These are phyloP conservation scores for Otis tarda DNA, from an alignment of 2,113 vertebrate species.

Conservation along the genomic window DNA sequence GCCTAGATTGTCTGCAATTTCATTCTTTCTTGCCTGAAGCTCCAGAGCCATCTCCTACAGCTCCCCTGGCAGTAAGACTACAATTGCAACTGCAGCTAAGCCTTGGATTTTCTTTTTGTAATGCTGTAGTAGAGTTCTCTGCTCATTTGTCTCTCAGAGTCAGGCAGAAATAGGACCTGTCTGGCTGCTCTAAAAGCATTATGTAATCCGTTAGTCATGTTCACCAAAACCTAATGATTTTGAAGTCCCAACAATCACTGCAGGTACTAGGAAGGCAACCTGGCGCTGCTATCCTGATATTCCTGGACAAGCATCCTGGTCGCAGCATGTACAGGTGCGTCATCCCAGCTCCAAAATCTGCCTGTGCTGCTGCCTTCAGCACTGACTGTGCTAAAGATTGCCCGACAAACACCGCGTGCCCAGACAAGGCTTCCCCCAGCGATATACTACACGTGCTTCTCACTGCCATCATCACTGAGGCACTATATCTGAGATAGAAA, in stretches of 20 bases:
- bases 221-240: not conserved
- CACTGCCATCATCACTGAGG: no score
- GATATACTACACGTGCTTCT: not conserved
- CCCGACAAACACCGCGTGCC: not conserved
- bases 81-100: not conserved
- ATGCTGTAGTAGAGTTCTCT: not conserved
- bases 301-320: not conserved
- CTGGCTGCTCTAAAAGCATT: not conserved
- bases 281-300: not conserved
- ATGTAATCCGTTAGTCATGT: fast-evolving
- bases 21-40: constrained; percentile 29
- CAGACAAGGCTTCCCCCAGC: not conserved
- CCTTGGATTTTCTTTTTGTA: not conserved
- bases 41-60: constrained; percentile 8
- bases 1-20: constrained; percentile 21
- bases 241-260: not conserved
- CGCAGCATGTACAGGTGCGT: not conserved
- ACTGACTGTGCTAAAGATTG: not conserved
- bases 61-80: not conserved
- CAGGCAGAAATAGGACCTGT: not conserved
- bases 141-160: not conserved
- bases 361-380: not conserved
- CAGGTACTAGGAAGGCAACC: not conserved
- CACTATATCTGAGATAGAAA: not conserved
- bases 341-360: not conserved